Evolutionary conservation across 2,113 vertebrate genomes (phyloP).

Genomic region (Dicrurus megarhynchus): DNA sequence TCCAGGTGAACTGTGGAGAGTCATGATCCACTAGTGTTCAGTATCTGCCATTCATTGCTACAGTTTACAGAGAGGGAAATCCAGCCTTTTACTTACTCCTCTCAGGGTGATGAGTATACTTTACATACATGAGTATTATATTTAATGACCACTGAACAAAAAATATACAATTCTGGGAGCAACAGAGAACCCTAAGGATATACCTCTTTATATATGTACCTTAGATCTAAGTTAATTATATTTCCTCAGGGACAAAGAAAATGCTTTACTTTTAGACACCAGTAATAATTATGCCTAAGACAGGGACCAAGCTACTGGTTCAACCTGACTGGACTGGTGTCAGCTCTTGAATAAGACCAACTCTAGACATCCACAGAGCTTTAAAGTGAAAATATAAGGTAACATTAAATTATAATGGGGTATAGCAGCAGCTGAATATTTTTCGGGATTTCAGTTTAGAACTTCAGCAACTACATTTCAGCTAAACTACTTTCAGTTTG

Average conservation of each 20-base stretch:
- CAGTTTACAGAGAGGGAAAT: neutral
- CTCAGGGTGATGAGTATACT: neutral
- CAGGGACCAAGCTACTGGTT: neutral
- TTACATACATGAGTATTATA: neutral
- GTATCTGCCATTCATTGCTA: neutral
- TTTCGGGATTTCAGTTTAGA: neutral
- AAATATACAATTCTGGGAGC: neutral
- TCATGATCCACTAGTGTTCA: neutral
- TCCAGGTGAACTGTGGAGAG: neutral
- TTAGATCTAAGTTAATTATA: neutral
- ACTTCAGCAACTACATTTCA: neutral
- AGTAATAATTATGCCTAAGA: neutral
- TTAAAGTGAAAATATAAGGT: neutral
- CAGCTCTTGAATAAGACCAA: neutral
- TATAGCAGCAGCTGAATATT: neutral
- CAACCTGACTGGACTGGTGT: neutral
- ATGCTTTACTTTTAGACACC: neutral
- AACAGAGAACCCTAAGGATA: neutral
- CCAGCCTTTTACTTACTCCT: neutral
- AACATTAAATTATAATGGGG: neutral
- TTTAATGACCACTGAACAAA: neutral
- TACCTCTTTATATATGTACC: neutral
- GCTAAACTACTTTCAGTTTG: neutral
- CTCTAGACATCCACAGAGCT: neutral
- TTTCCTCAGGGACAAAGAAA: neutral